Evolutionary conservation across 2,888 invertebrate genomes (phyloP), one percentile per base, ranked within the genome.

Genomic region (Leptarthrus brevirostris): DNA sequence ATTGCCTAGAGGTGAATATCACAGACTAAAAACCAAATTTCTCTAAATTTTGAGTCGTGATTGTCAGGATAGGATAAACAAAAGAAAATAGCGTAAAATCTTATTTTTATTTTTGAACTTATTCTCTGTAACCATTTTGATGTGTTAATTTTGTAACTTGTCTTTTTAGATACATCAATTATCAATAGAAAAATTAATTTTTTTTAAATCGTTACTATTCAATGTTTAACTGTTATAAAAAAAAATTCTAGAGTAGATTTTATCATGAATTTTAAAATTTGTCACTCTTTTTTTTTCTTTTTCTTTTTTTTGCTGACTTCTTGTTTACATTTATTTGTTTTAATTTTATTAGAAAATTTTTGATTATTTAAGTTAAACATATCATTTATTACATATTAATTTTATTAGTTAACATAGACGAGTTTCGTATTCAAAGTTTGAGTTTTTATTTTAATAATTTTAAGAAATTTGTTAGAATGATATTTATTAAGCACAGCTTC

Each of bases 1-100:
- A 79, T 86, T 90, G 86, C 92, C 92, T 78, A 87, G 91, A 89
- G 92, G 92, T 92, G 89, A 90, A 84, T 85, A 85, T 85, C 83
- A 76, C 64, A 84, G 82, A 84, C 81, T 84, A 83, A 84, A 84
- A 81, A 84, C 81, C 81, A 84, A 84, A 84, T 84, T 83, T 83
- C 80, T 84, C 81, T 74, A 76, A 72, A 14, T 54, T 71, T 70
- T 71, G 54, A 54, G 26, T 69, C 49, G 49, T 47, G 66, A 70
- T 70, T 70, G 30, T 53, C n/a, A 36, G 40, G 54, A 71, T 71
- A 54, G 40, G 24, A 18, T 54, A 52, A 71, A 26, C n/a, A n/a
- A n/a, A 44, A 54, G n/a, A 14, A 69, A 69, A 69, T 69, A 66
- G 69, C 64, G 64, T 64, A 69, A 52, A 52, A 71, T 24, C 40